phyloP scores from a whole-genome alignment of 2,797 vertebrate genomes.

The Coccyzus lansbergi region DNA sequence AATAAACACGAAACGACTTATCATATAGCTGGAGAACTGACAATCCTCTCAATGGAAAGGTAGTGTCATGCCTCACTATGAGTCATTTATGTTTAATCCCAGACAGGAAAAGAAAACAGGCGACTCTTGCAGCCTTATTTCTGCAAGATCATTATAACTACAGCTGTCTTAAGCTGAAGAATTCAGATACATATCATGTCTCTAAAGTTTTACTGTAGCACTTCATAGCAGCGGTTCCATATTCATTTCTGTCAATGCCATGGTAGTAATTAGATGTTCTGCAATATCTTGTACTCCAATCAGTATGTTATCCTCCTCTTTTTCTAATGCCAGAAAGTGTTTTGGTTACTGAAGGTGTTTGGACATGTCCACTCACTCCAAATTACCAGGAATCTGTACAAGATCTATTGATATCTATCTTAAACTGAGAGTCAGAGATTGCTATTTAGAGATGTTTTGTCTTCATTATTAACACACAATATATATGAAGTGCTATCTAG shows the following conservation, averaged over 20 bases:
- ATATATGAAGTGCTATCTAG: background rate
- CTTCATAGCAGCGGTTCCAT: conserved; percentile 1
- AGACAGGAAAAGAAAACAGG: background rate
- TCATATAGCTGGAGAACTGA: background rate
- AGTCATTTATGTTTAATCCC: conserved; percentile 24
- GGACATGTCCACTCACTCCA: background rate
- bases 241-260: background rate
- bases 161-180: conserved; percentile 53
- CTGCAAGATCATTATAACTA: conserved; percentile 46
- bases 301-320: background rate
- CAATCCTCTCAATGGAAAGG: conserved; percentile 41
- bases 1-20: conserved; percentile 49
- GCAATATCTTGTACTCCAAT: background rate
- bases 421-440: background rate
- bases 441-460: background rate
- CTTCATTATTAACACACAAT: background rate
- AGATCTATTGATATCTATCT: background rate
- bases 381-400: background rate
- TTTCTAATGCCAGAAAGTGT: background rate
- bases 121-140: conserved; percentile 21
- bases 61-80: conserved; percentile 26
- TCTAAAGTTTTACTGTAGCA: conserved; percentile 23
- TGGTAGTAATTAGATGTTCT: background rate
- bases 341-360: background rate
- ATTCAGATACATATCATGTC: conserved; percentile 1